phyloP scores from a whole-genome alignment of 2,113 vertebrate species.

The Catharus fuscescens region DNA sequence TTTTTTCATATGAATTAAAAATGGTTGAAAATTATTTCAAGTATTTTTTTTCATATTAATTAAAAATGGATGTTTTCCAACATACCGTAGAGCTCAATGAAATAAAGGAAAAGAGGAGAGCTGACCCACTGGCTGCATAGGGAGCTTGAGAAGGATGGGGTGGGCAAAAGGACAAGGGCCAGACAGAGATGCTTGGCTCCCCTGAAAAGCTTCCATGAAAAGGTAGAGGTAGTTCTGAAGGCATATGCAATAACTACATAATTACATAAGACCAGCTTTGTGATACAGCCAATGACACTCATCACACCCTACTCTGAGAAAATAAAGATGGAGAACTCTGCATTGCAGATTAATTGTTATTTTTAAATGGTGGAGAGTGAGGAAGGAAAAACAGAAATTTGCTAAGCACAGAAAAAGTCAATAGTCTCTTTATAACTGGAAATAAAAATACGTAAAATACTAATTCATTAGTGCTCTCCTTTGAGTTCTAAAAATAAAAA shows the following conservation, averaged over 20 bases:
- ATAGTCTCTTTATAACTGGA: not conserved
- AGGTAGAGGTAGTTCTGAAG: not conserved
- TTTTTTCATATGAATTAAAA: not conserved
- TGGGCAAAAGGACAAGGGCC: not conserved
- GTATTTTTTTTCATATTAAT: not conserved
- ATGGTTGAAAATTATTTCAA: not conserved
- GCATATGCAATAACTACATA: not conserved
- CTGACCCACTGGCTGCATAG: not conserved
- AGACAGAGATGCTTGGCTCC: not conserved
- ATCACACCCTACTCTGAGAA: not conserved
- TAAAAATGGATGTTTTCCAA: not conserved
- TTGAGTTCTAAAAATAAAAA: not conserved
- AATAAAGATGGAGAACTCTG: constrained; percentile 38
- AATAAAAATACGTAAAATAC: not conserved
- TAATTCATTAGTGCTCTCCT: not conserved
- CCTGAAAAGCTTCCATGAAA: not conserved
- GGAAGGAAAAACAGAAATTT: not conserved
- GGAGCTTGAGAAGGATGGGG: not conserved
- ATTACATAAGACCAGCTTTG: not conserved
- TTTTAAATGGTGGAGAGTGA: constrained; percentile 1
- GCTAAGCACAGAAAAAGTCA: not conserved
- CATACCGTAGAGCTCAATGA: not conserved
- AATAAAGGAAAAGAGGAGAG: not conserved
- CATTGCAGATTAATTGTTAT: constrained; percentile 26
- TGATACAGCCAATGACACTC: not conserved